Conservation (phyloP, 30 jellyfish, hydroid and myxozoan genomes). For the Cassiopea xamachana region DNA sequence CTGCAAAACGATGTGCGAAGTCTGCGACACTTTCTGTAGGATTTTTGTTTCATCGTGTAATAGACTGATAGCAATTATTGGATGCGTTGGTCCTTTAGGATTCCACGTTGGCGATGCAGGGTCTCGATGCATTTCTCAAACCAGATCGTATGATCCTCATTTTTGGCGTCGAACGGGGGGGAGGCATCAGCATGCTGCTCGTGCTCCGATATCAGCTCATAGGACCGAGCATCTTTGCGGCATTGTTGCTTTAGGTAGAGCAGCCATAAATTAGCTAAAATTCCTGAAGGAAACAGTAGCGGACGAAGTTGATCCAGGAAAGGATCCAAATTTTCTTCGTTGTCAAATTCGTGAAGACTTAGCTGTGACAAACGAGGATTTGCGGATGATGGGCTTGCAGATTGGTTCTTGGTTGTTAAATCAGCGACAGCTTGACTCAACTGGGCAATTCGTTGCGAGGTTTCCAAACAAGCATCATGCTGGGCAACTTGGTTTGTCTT, state of each 20-base stretch:
- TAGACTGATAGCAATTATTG: slow-evolving; percentile 12
- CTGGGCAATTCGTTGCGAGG: no score
- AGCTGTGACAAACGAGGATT: slow-evolving; percentile 10
- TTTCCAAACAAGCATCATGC: no score
- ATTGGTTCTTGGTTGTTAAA: not conserved
- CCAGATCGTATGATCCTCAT: not conserved
- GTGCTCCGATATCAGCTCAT: slow-evolving; percentile 15
- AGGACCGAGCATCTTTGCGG: slow-evolving; percentile 31
- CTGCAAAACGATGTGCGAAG: slow-evolving; percentile 29
- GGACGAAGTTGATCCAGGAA: slow-evolving; percentile 35
- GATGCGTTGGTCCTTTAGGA: slow-evolving; percentile 22
- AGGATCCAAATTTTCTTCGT: slow-evolving; percentile 10
- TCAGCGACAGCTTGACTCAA: not conserved
- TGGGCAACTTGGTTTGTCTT: no score
- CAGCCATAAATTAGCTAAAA: slow-evolving; percentile 14
- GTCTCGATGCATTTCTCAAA: slow-evolving; percentile 16
- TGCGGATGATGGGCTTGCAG: not conserved
- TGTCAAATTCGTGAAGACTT: slow-evolving; percentile 3
- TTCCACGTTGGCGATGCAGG: slow-evolving; percentile 19
- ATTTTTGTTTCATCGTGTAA: slow-evolving; percentile 10
- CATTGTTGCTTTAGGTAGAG: slow-evolving; percentile 39
- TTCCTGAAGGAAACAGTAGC: slow-evolving; percentile 14
- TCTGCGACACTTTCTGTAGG: slow-evolving; percentile 24
- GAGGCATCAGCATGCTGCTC: not conserved
- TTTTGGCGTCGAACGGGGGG: not conserved